Base-by-base conservation (phyloP, 1,140 invertebrate species). In the Tetragnatha versicolor region DNA sequence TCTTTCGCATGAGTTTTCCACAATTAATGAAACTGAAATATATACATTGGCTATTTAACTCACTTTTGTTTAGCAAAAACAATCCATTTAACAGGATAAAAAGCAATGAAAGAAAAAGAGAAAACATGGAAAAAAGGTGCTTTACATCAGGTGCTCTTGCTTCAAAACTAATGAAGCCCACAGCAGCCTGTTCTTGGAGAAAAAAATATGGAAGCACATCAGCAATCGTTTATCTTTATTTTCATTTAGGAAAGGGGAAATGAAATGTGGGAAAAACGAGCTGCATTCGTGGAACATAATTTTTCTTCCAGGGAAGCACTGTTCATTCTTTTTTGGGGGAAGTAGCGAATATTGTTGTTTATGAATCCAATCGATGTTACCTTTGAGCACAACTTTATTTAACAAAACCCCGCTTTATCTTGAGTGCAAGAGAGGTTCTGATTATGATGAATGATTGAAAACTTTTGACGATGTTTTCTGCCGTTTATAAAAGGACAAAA, bases 181-280 rank as follows among this genome's bases (percentile, higher is more conserved):
- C 31, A 27, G 39, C 31, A 27, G 39, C 22, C 47, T 58, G 39
- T 70, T 53, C 29, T 17, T 53, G 25, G 27, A 42, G 27, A 70
- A 55, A 70, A 70, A 65, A 39, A 39, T 25, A 25, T 42, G 37
- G 17, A 27, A 39, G 33, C 31, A 31, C 55, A 58, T n/a, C 22
- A 37, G 1, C 0, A 70, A 51, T 70, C 68, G 51, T 70, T 70
- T 70, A 55, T 70, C 68, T 70, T 70, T 55, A 70, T 70, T 70
- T 55, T 35, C 68, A 53, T 53, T 70, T 70, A 55, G 55, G 25
- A 20, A 70, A 33, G 51, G 31, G 35, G 42, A 70, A 51, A 55
- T 17, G 55, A 35, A 70, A 58, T 70, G n/a, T 49, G 63, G 47
- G 68, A 39, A 47, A 55, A 55, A 53, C 33, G 47, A 55, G 47